A percentile compares a stretch with the other conserved stretches of the same genome.
These are phyloP conservation scores for Oenanthe oenanthe DNA, from an alignment of 2,113 vertebrate genomes.

Conservation along the genomic window DNA sequence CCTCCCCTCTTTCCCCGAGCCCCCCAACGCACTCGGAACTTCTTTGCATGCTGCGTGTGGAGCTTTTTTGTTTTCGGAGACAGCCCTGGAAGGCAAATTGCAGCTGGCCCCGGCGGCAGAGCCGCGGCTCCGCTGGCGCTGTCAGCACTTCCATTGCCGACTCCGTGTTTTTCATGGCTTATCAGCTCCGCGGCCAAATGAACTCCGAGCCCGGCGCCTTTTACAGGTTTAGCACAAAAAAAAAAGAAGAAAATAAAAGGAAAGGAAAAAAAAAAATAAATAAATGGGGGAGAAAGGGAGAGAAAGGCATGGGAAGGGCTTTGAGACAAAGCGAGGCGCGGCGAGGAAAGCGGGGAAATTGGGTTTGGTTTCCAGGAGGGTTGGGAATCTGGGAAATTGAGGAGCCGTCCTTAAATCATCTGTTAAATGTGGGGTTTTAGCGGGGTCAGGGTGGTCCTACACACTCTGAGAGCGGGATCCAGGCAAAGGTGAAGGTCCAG, in stretches of 20 bases:
- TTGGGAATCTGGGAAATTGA: background rate
- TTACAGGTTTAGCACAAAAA: background rate
- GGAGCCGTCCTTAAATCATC: background rate
- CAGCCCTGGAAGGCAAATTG: slow-evolving; percentile 70
- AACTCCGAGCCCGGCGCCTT: background rate
- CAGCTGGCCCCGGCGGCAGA: slow-evolving; percentile 47
- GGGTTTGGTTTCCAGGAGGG: background rate
- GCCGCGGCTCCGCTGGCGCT: slow-evolving; percentile 42
- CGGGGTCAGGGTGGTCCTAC: background rate
- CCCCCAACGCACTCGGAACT: slow-evolving; percentile 61
- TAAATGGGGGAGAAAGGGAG: background rate
- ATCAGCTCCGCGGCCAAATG: slow-evolving; percentile 26
- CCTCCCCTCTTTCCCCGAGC: background rate
- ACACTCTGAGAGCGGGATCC: background rate
- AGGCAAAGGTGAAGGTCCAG: background rate
- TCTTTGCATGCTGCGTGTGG: slow-evolving; percentile 74
- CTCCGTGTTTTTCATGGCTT: slow-evolving; percentile 28
- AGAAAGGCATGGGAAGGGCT: background rate
- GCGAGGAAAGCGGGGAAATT: background rate
- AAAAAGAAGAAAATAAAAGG: background rate
- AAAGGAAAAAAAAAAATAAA: no score
- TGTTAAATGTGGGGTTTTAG: background rate
- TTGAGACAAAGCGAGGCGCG: background rate
- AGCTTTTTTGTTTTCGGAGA: slow-evolving; percentile 74
- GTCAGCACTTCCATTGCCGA: slow-evolving; percentile 28